These are phyloP conservation scores for Anoplopoma fimbria DNA, from an alignment of 2,113 vertebrate species.

Conservation along the genomic window DNA sequence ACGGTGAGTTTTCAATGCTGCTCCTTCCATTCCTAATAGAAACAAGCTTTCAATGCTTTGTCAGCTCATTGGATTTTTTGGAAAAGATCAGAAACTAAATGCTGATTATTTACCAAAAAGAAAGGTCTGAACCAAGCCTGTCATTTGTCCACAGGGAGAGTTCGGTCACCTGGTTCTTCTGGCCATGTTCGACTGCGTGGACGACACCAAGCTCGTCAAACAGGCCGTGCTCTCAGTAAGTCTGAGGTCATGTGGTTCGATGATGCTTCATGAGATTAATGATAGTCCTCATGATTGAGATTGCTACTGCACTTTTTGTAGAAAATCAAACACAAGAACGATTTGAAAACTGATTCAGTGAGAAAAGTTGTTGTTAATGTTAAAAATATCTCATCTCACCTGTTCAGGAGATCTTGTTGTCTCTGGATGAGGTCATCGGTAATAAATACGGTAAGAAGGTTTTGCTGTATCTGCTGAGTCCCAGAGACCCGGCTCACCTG, in stretches of 20 bases:
- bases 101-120: not conserved
- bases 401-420: constrained; percentile 88
- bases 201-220: constrained; percentile 96
- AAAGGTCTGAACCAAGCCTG: not conserved
- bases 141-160: constrained; percentile 86
- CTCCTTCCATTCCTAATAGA: not conserved
- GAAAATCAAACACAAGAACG: not conserved
- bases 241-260: constrained; percentile 16
- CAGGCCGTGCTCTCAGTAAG: constrained; percentile 93
- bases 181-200: constrained; percentile 95
- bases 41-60: not conserved
- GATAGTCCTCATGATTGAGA: not conserved
- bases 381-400: not conserved
- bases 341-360: no score
- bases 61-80: not conserved
- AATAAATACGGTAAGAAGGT: constrained; percentile 96
- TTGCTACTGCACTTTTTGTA: not conserved
- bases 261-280: no score
- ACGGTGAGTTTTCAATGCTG: constrained; percentile 83
- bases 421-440: constrained; percentile 86
- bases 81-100: not conserved
- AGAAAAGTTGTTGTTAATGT: not conserved
- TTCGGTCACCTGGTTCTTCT: constrained; percentile 93
- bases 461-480: constrained; percentile 90
- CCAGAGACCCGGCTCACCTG: constrained; percentile 90